Conservation (phyloP, 2,888 invertebrate species). For the Allophyes oxyacanthae region DNA sequence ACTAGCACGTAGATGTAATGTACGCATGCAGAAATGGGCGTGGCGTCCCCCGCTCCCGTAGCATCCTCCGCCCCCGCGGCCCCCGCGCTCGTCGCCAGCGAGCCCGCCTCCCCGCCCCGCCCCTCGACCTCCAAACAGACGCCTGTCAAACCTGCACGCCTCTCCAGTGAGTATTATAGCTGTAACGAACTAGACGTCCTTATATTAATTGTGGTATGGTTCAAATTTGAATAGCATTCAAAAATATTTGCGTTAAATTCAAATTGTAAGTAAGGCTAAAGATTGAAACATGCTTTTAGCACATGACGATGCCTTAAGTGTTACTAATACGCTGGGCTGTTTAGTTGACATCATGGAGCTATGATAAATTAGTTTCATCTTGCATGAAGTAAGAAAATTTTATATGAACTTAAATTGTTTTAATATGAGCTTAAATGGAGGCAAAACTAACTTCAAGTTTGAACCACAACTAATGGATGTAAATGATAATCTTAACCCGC, state of each 20-base stretch:
- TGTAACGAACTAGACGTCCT: slow-evolving; percentile 32
- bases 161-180: slow-evolving; percentile 82
- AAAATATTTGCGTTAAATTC: no score
- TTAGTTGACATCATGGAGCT: no score
- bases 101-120: slow-evolving; percentile 59
- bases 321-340: no score
- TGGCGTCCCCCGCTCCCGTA: slow-evolving; percentile 59
- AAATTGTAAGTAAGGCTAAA: no score
- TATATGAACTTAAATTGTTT: neutral
- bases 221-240: slow-evolving; percentile 51
- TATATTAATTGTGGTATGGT: slow-evolving; percentile 30
- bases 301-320: no score
- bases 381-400: no score
- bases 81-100: slow-evolving; percentile 50
- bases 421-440: neutral
- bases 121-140: slow-evolving; percentile 79
- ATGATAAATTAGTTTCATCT: no score
- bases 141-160: slow-evolving; percentile 84
- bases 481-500: slow-evolving; percentile 43
- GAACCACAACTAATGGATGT: slow-evolving; percentile 47
- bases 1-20: slow-evolving; percentile 85
- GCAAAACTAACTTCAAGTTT: slow-evolving; percentile 26
- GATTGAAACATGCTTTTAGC: no score
- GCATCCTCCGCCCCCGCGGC: slow-evolving; percentile 48
- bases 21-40: slow-evolving; percentile 83